Evolutionary conservation across 1,140 invertebrate species (phyloP), one percentile per base, ranked within the genome.

Genomic region (Trichonephila clavipes): DNA sequence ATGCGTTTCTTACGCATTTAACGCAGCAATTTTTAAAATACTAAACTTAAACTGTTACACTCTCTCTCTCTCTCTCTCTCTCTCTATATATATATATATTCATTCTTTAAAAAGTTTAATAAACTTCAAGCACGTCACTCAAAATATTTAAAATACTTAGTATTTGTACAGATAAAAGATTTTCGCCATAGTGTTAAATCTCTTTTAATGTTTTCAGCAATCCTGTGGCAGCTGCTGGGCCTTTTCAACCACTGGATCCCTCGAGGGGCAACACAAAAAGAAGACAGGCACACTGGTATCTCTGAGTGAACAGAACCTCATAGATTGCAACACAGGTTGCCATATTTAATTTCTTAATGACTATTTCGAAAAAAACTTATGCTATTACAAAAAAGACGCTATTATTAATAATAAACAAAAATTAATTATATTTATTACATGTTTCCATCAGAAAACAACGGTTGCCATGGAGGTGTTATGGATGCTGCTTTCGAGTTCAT

Each of bases 401-500:
- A 24, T 10, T 66, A 6, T 66, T 18, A 10, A 10, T 24, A 2
- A 7, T n/a, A 4, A 24, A 12, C 21, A 21, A n/a, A 62, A 64
- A 64, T 5, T 21, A 21, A 64, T 6, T 64, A 64, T 40, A 40
- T 40, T 40, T 40, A 51, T 51, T 51, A 10, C 5, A 40, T 6
- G 0, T 40, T 18, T 7, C 28, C 18, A 1, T 1, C 18, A 95
- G 94, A 95, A 1, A 89, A 89, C 95, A 92, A 95, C 24, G 98
- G 97, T 4, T 98, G 98, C 95, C 95, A 96, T 72, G 97, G 97
- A 40, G 93, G 89, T 24, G n/a, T 4, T 7, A 90, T 95, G 24
- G 83, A 89, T 19, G 21, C 28, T 5, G 93, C 89, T 19, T 90
- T 94, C 21, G 40, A 94, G 44, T 95, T 92, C 95, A 95, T 97